Conservation (phyloP, 2,113 vertebrate species). For the Abramis brama region DNA sequence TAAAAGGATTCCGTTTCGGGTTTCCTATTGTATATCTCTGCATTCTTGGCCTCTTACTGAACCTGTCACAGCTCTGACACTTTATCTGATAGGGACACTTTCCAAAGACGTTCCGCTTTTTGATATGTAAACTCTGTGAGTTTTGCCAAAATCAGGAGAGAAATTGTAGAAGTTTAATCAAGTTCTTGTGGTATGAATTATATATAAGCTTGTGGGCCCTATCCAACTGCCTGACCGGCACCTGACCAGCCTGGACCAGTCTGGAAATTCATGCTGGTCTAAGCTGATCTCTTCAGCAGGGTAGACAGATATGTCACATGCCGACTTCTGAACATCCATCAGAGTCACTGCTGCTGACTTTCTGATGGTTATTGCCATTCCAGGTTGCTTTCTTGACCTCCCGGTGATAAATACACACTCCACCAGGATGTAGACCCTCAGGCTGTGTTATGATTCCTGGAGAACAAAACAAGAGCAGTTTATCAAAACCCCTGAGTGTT, state of each 20-base stretch:
- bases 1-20: conserved; percentile 14
- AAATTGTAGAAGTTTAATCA: conserved; percentile 18
- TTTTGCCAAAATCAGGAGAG: neutral
- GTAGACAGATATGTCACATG: conserved; percentile 9
- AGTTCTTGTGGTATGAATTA: neutral
- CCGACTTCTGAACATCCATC: conserved; percentile 7
- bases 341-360: conserved; percentile 1
- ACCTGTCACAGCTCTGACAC: conserved; percentile 1
- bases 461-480: neutral
- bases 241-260: conserved; percentile 4
- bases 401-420: conserved; percentile 4
- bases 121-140: neutral
- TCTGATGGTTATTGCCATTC: conserved; percentile 22
- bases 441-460: conserved; percentile 26
- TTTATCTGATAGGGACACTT: conserved; percentile 18
- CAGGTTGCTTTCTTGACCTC: conserved; percentile 6
- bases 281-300: conserved; percentile 25
- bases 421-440: neutral
- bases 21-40: conserved; percentile 37
- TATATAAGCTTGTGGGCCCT: neutral
- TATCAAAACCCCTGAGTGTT: neutral
- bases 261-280: conserved; percentile 14
- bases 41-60: conserved; percentile 25
- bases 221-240: neutral
- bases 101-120: neutral